Conservation (phyloP, 2,797 vertebrate genomes). For the Pangasius larnaudii region DNA sequence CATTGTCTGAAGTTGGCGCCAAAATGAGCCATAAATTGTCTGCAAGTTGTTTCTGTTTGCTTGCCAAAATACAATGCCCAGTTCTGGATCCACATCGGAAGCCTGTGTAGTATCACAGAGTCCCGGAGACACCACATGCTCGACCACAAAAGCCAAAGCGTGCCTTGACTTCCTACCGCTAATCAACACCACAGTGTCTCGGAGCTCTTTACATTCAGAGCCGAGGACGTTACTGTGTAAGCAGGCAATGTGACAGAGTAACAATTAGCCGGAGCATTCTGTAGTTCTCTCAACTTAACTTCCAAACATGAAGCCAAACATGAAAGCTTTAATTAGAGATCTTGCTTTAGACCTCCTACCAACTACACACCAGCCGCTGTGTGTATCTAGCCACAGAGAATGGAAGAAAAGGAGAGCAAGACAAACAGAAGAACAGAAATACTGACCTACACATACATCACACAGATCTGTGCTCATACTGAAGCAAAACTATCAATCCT, state of each 20-base stretch:
- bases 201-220: slow-evolving; percentile 24
- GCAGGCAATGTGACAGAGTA: slow-evolving; percentile 40
- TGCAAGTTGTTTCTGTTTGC: slow-evolving; percentile 13
- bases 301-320: slow-evolving; percentile 46
- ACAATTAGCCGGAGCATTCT: slow-evolving; percentile 16
- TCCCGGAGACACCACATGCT: slow-evolving; percentile 25
- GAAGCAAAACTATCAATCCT: slow-evolving; percentile 31
- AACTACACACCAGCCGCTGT: slow-evolving; percentile 44
- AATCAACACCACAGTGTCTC: slow-evolving; percentile 36
- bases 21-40: slow-evolving; percentile 34
- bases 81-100: slow-evolving; percentile 18
- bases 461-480: slow-evolving; percentile 29
- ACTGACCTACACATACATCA: slow-evolving; percentile 15
- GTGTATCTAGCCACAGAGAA: slow-evolving; percentile 16
- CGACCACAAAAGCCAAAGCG: slow-evolving; percentile 32
- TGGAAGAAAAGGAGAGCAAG: neutral
- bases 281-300: slow-evolving; percentile 44
- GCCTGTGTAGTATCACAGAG: slow-evolving; percentile 22
- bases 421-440: slow-evolving; percentile 23
- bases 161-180: slow-evolving; percentile 32
- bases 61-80: slow-evolving; percentile 21
- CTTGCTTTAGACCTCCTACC: slow-evolving; percentile 47
- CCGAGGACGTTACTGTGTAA: slow-evolving; percentile 21
- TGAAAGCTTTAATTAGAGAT: slow-evolving; percentile 53
- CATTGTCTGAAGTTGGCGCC: slow-evolving; percentile 18